phyloP scores from a whole-genome alignment of 2,113 vertebrate species.

The Platysteira castanea region DNA sequence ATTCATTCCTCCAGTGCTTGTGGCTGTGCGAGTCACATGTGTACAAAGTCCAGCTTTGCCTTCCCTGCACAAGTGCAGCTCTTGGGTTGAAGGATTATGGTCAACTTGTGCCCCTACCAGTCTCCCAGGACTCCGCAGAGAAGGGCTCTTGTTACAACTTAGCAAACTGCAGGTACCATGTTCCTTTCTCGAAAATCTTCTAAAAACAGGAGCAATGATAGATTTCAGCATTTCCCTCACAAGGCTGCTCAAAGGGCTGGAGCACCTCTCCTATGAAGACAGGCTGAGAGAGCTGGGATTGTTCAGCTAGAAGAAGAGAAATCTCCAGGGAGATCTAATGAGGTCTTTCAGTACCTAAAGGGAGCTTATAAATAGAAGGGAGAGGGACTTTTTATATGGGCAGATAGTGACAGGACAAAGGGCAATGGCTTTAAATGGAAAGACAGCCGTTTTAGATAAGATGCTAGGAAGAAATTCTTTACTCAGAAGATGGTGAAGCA shows the following conservation, averaged over 20 bases:
- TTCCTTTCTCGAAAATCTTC: neutral
- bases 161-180: neutral
- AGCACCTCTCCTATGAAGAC: neutral
- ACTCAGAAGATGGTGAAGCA: neutral
- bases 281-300: neutral
- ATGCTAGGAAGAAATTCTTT: neutral
- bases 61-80: neutral
- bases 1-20: neutral
- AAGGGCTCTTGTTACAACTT: neutral
- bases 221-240: neutral
- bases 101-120: rapidly evolving
- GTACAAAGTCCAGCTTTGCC: neutral
- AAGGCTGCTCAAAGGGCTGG: neutral
- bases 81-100: neutral
- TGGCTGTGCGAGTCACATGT: rapidly evolving
- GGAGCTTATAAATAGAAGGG: neutral
- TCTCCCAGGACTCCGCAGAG: neutral
- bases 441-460: neutral
- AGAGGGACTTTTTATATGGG: neutral
- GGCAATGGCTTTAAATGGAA: neutral
- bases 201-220: neutral
- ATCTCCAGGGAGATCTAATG: neutral
- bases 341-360: neutral
- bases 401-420: neutral
- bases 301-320: neutral